These are phyloP conservation scores for Cairina moschata DNA, from an alignment of 2,113 vertebrate species.

Conservation along the genomic window DNA sequence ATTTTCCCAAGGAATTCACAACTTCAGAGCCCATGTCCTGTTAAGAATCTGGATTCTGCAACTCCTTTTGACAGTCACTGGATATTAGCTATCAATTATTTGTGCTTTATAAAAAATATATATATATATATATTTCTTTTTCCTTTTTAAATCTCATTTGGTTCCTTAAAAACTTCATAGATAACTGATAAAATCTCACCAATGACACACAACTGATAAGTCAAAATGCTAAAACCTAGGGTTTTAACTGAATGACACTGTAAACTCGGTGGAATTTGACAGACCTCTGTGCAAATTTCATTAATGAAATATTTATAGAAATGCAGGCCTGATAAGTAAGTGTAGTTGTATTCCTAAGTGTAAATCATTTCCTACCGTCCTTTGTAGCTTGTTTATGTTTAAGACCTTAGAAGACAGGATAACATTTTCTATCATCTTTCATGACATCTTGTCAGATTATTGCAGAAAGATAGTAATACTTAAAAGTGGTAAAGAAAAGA, in stretches of 20 bases:
- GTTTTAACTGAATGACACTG: background rate
- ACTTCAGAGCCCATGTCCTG: background rate
- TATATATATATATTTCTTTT: no score
- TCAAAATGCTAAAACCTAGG: background rate
- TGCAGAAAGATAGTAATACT: background rate
- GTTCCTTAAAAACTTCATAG: background rate
- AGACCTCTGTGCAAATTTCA: background rate
- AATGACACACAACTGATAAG: background rate
- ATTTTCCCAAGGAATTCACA: background rate
- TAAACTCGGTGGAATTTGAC: background rate
- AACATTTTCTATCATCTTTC: background rate
- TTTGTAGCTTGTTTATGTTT: background rate
- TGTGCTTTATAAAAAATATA: background rate
- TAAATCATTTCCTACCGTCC: background rate
- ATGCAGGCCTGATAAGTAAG: background rate
- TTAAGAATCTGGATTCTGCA: background rate
- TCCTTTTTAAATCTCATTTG: background rate
- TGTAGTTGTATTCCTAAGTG: background rate
- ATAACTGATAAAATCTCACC: background rate
- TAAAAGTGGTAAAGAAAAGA: background rate
- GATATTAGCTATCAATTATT: background rate
- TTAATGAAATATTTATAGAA: background rate
- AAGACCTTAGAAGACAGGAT: background rate
- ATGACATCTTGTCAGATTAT: background rate
- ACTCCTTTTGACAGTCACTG: background rate